Evolutionary conservation across 2,113 vertebrate genomes (phyloP), one percentile per base, ranked within the genome.

Genomic region (Condylura cristata): DNA sequence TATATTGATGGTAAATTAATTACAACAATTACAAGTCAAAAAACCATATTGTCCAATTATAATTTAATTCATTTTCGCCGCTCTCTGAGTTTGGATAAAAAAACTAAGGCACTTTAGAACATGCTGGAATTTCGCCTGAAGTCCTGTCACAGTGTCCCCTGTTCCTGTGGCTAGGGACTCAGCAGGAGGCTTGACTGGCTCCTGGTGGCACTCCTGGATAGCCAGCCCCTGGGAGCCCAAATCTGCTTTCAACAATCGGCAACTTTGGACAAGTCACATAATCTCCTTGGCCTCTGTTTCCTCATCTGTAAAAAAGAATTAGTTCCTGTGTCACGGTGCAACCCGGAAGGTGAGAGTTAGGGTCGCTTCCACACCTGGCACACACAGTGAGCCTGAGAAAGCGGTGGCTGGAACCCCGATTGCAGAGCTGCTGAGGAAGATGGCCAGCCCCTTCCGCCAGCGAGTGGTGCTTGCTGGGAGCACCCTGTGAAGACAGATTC

Each of bases 1-100:
- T 81, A 84, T 92, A 93, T 58, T 37, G 72, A 94, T 92, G 95
- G 96, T 92, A 95, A 96, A 96, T 96, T 96, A 96, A 96, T 96
- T 89, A 94, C 28, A 75, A 95, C 87, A 84, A 92, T 96, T 94
- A 90, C 71, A 84, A 95, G 76, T 92, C 85, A 91, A 92, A 96
- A 95, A 63, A 71, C 66, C 86, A 82, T 93, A 94, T 76, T 96
- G 85, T 95, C 85, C 95, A 95, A 96, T 96, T 92, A 95, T 66
- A 56, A 95, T 92, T 89, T 95, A 92, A 97, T 95, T 95, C 72
- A 90, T 92, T 96, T 89, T 30, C 68, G 61, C 82, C 63, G 66
- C 37, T 93, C 75, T 79, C 66, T 86, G 92, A 96, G 90, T 91
- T 84, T n/a, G 88, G 91, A 28, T 93, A 53, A 90, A 94, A 92